phyloP scores from a whole-genome alignment of 2,888 invertebrate species.

The Steinernema carpocapsae region DNA sequence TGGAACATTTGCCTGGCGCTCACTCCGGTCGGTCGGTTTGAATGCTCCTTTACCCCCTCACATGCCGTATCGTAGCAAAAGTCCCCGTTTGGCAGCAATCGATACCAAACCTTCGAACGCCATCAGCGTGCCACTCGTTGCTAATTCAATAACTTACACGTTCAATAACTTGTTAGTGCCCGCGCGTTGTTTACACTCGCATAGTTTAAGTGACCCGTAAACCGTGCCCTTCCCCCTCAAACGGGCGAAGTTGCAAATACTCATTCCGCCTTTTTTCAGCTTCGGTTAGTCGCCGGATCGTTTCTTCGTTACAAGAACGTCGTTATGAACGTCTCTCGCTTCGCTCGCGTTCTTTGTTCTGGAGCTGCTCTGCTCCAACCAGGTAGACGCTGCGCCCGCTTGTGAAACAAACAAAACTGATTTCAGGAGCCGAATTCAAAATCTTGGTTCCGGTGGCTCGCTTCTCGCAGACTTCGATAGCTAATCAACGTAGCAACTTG shows the following conservation, averaged over 20 bases:
- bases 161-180: too few relatives aligned
- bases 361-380: slow-evolving; percentile 8
- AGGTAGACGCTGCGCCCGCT: background rate
- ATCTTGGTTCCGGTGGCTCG: background rate
- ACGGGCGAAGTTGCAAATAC: background rate
- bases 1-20: too few relatives aligned
- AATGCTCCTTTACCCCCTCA: background rate
- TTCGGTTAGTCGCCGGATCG: too few relatives aligned
- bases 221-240: background rate
- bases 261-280: too few relatives aligned
- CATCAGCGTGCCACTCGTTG: slow-evolving; percentile 1
- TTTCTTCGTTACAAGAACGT: too few relatives aligned
- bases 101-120: background rate
- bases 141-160: background rate
- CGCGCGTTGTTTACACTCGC: background rate
- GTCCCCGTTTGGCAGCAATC: background rate
- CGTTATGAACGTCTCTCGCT: slow-evolving; percentile 11
- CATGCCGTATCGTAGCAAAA: background rate
- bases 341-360: background rate
- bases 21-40: background rate
- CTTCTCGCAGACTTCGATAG: background rate
- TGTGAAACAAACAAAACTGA: background rate
- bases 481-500: background rate
- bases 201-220: background rate
- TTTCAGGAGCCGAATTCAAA: background rate